phyloP scores from a whole-genome alignment of 2,113 vertebrate species.

The Ctenodactylus gundi region DNA sequence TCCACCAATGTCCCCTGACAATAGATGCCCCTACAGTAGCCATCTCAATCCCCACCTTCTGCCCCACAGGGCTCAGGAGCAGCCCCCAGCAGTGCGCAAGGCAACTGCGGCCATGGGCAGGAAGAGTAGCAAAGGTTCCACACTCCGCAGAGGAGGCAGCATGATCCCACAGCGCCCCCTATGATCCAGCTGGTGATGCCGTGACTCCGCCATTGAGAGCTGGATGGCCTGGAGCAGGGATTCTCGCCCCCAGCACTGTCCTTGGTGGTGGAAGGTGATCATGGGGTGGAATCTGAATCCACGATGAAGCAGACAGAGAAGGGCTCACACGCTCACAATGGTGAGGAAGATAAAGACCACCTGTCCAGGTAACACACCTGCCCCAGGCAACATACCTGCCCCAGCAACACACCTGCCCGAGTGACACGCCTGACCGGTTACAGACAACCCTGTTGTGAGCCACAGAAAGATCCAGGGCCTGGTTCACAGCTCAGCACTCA shows the following conservation, averaged over 20 bases:
- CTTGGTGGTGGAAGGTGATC: rapidly evolving
- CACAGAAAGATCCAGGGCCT: background rate
- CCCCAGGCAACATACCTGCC: background rate
- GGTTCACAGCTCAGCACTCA: rapidly evolving
- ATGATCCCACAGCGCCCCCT: rapidly evolving
- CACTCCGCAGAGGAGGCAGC: background rate
- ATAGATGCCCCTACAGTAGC: background rate
- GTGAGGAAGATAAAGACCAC: rapidly evolving
- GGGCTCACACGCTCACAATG: rapidly evolving
- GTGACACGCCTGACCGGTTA: background rate
- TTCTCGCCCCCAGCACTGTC: rapidly evolving
- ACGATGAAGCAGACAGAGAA: rapidly evolving
- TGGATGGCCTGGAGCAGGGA: background rate
- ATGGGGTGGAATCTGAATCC: rapidly evolving
- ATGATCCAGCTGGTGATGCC: too few relatives aligned
- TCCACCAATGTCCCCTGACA: rapidly evolving
- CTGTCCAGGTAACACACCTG: background rate
- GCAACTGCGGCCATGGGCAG: too few relatives aligned
- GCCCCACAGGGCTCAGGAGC: rapidly evolving
- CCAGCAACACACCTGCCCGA: background rate
- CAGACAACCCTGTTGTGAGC: rapidly evolving
- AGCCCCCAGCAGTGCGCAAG: rapidly evolving
- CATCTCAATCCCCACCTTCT: background rate
- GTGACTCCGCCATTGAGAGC: background rate
- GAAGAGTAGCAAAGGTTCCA: background rate